Conservation (phyloP, 1,140 invertebrate genomes). For the Nixonia krombeini region DNA sequence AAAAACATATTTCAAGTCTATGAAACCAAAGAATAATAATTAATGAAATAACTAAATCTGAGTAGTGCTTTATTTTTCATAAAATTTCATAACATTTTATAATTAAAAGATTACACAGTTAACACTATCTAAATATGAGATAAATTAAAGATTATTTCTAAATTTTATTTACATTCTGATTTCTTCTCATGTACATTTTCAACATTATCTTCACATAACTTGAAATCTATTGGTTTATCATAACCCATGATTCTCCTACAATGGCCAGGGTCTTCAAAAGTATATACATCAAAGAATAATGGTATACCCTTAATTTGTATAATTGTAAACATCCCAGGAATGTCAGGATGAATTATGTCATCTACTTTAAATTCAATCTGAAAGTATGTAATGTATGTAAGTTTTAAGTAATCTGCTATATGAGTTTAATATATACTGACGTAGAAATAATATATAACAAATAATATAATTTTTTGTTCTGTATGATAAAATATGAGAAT, state of each 20-base stretch:
- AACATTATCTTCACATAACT: constrained; percentile 61
- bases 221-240: constrained; percentile 90
- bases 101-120: too few species aligned
- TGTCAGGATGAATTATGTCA: constrained; percentile 84
- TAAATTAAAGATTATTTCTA: neutral
- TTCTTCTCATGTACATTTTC: constrained; percentile 11
- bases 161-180: neutral
- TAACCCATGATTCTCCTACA: constrained; percentile 91
- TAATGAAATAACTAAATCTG: too few species aligned
- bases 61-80: too few species aligned
- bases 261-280: constrained; percentile 75
- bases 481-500: neutral
- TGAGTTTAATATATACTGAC: constrained; percentile 1
- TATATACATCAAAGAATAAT: constrained; percentile 81
- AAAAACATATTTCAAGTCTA: too few species aligned
- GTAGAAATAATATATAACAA: too few species aligned
- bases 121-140: too few species aligned
- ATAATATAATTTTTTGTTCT: too few species aligned
- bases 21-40: too few species aligned
- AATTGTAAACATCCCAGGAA: constrained; percentile 87
- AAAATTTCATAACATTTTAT: too few species aligned
- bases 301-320: constrained; percentile 79
- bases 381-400: constrained; percentile 53
- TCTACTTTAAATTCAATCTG: constrained; percentile 81
- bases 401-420: neutral